A percentile compares a stretch with the other conserved stretches of the same genome.
These are phyloP conservation scores for Grammomys dolichurus DNA, from an alignment of 2,113 vertebrate species.

Conservation along the genomic window DNA sequence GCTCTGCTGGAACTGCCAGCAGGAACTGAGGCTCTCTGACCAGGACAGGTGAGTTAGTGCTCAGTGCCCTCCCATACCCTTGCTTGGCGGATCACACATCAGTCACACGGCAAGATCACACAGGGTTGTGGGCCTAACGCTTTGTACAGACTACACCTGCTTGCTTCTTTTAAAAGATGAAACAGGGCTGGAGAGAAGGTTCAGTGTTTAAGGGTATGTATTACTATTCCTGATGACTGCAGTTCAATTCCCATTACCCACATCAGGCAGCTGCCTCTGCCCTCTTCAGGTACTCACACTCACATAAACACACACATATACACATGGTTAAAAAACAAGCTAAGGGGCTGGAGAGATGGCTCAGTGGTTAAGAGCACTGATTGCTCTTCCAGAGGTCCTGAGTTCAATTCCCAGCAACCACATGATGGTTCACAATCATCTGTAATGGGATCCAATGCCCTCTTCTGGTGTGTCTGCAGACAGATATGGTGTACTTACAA, in stretches of 20 bases:
- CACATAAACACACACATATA: not conserved
- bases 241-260: not conserved
- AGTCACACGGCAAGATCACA: not conserved
- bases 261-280: not conserved
- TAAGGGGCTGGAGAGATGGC: too few species aligned
- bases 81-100: not conserved
- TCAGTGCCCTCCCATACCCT: not conserved
- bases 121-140: not conserved
- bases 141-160: slow-evolving; percentile 23
- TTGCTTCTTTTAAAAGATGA: not conserved
- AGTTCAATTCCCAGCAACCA: too few species aligned
- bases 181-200: not conserved
- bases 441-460: too few species aligned
- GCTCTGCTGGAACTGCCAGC: not conserved
- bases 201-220: not conserved
- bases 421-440: too few species aligned
- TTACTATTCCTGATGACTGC: not conserved
- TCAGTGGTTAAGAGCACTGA: too few species aligned
- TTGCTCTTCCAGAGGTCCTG: too few species aligned
- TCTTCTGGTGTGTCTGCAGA: too few species aligned
- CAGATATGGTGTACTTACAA: too few species aligned
- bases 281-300: not conserved
- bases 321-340: not conserved
- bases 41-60: not conserved
- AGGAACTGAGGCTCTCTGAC: not conserved